These are phyloP conservation scores for Onthophagus sagittarius DNA, from an alignment of 2,888 invertebrate genomes.

Conservation along the genomic window DNA sequence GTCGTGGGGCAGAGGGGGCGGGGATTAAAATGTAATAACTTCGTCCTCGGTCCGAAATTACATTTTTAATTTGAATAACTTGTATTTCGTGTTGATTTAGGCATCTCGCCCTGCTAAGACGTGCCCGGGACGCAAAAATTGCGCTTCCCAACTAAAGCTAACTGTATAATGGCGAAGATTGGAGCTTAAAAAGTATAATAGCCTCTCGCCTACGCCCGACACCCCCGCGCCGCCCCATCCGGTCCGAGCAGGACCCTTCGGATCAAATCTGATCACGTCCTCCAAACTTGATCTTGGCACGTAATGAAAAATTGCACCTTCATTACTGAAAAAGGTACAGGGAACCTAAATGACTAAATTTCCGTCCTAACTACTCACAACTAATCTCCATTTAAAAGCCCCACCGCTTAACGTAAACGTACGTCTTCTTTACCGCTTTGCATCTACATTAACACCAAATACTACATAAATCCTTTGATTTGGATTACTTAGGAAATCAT, in stretches of 20 bases:
- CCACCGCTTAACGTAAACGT: not conserved
- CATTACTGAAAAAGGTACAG: conserved; percentile 30
- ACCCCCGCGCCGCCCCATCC: conserved; percentile 21
- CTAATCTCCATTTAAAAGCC: conserved; percentile 11
- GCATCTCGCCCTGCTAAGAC: conserved; percentile 55
- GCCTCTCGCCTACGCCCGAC: conserved; percentile 24
- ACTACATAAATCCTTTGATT: too few relatives aligned
- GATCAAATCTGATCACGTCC: conserved; percentile 52
- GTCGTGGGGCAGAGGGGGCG: conserved; percentile 24
- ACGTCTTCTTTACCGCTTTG: conserved; percentile 3
- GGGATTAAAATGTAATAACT: conserved; percentile 53
- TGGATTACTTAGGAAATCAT: too few relatives aligned
- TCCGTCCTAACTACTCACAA: conserved; percentile 6
- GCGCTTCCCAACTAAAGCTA: conserved; percentile 68
- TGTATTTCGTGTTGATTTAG: conserved; percentile 69
- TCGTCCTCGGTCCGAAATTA: conserved; percentile 52
- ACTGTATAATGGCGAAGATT: conserved; percentile 69
- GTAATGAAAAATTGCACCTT: conserved; percentile 64
- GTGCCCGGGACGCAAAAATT: conserved; percentile 69
- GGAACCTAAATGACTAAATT: conserved; percentile 11
- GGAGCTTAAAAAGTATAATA: conserved; percentile 72
- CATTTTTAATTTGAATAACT: conserved; percentile 72
- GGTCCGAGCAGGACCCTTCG: conserved; percentile 31
- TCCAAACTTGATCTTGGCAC: conserved; percentile 61
- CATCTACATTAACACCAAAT: not conserved